Evolutionary conservation across 64 coral and sea anemone species (phyloP), one percentile per base, ranked within the genome.

Genomic region (Porites lutea): DNA sequence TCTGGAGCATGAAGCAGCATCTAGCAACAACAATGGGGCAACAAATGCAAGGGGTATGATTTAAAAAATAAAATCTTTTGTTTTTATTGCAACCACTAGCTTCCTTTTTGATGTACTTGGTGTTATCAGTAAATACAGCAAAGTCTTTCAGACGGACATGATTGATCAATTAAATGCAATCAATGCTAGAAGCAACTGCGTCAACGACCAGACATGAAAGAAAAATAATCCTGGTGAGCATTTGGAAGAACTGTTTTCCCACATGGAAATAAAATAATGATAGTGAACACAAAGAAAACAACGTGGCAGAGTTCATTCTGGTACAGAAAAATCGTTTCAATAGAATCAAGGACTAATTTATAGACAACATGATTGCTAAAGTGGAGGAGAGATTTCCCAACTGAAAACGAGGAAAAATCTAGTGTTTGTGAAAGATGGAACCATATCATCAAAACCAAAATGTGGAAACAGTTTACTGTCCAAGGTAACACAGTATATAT

Each of bases 1-100:
- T 52, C 83, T 87, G 48, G 83, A 87, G 48, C 83, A 87, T 87
- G 66, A 69, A 87, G 83, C 83, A 87, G 65, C 65, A 7, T 87
- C 64, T 2, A 53, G 10, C n/a, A 87, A 48, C 10, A 19, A 20
- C 23, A 47, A 87, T 2, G 16, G 48, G 13, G 16, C 44, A 7
- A 44, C 83, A 4, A 71, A 87, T 21, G 46, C 47, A 87, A 72
- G 59, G 48, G 83, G 64, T n/a, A 86, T 70, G 82, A 62, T 86
- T 45, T 11, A 10, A 6, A 87, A 54, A 13, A 71, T 87, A 23
- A 67, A 84, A 12, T 59, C 81, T n/a, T 87, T 87, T 71, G 83
- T 72, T 19, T 87, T 87, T 72, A 72, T 87, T 87, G 65, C 83
- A 87, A 72, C 65, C 52, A 72, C 45, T 53, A 3, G 18, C 48